Percentiles rank a stretch among this genome's conserved stretches.
These are phyloP conservation scores for Apomyelois bistriatella DNA, from an alignment of 2,888 invertebrate species.

Conservation along the genomic window DNA sequence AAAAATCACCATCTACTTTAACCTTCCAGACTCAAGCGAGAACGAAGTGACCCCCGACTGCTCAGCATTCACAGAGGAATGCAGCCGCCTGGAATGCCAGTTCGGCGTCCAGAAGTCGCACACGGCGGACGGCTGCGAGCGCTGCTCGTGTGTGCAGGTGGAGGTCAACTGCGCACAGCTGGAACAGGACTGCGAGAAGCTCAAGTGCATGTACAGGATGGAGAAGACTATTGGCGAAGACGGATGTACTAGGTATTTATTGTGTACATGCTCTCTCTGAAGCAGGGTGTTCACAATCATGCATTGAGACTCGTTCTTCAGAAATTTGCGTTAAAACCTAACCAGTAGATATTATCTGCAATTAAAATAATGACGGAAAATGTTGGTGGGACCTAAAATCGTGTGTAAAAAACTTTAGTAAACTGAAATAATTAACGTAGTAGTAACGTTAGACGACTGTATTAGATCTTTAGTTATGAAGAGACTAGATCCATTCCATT, in stretches of 20 bases:
- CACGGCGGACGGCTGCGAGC: conserved; percentile 79
- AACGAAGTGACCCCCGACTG: conserved; percentile 68
- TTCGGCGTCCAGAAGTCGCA: conserved; percentile 83
- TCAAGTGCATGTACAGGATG: conserved; percentile 87
- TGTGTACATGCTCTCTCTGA: background rate
- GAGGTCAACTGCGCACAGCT: conserved; percentile 77
- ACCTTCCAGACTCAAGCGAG: conserved; percentile 8
- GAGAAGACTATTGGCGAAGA: conserved; percentile 52
- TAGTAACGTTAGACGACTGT: no score
- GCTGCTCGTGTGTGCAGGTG: conserved; percentile 72
- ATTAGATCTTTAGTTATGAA: no score
- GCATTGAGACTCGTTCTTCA: no score
- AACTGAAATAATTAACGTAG: no score
- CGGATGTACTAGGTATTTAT: conserved; percentile 49
- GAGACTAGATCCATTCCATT: no score
- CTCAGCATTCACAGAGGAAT: conserved; percentile 80
- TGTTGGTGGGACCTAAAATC: no score
- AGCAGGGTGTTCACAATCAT: no score
- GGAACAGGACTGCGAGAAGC: conserved; percentile 80
- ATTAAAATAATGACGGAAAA: no score
- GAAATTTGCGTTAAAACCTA: background rate
- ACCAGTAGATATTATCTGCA: no score
- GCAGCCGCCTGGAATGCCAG: conserved; percentile 82
- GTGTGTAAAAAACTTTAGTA: no score
- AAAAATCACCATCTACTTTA: no score